Evolutionary conservation across 2,888 invertebrate species (phyloP).

Genomic region (Machimus rusticus): DNA sequence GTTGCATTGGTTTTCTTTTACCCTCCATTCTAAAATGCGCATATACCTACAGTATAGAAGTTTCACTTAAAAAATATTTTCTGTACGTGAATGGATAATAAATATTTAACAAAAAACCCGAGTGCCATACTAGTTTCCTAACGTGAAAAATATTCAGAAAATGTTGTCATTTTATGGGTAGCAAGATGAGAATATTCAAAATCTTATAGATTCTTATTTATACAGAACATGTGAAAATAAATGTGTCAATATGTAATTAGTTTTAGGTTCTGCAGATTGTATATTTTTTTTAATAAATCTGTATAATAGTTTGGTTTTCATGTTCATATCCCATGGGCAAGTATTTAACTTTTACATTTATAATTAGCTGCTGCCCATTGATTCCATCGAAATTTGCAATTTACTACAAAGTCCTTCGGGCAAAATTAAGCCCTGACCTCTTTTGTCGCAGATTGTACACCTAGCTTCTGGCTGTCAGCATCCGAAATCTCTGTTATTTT

Average conservation of each 20-base stretch:
- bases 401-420: not conserved
- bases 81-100: too few species aligned
- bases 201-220: not conserved
- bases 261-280: not conserved
- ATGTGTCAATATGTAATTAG: too few species aligned
- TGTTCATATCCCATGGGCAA: not conserved
- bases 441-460: not conserved
- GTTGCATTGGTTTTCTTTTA: too few species aligned
- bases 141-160: too few species aligned
- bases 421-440: not conserved
- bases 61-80: too few species aligned
- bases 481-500: not conserved
- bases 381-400: not conserved
- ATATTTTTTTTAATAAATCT: not conserved
- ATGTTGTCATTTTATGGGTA: too few species aligned
- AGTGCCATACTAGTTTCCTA: too few species aligned
- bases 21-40: too few species aligned
- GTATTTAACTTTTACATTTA: not conserved
- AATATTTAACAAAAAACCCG: too few species aligned
- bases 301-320: not conserved
- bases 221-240: too few species aligned
- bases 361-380: not conserved
- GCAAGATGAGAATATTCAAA: too few species aligned
- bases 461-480: not conserved
- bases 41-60: too few species aligned